These are phyloP conservation scores for Aradophagus sp. DNA, from an alignment of 1,140 invertebrate genomes.

Conservation along the genomic window DNA sequence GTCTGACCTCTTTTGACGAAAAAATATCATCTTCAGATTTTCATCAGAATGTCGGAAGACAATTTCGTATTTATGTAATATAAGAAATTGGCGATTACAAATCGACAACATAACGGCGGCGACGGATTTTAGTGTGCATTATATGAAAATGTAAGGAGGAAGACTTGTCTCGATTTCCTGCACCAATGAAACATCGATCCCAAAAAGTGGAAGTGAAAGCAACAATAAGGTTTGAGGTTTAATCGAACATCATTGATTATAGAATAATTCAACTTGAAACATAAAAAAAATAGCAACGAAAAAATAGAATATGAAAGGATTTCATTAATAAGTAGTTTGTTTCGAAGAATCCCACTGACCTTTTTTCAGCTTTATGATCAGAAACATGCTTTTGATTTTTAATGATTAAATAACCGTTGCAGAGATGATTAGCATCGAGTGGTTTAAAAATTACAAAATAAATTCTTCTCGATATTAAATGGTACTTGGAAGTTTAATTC, in stretches of 20 bases:
- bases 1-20: constrained; percentile 15
- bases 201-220: constrained; percentile 39
- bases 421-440: no score
- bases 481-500: no score
- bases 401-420: no score
- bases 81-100: constrained; percentile 35
- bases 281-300: no score
- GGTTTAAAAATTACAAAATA: no score
- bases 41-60: constrained; percentile 8
- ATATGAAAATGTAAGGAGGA: constrained; percentile 10
- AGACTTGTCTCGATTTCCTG: constrained; percentile 24
- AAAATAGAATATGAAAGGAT: no score
- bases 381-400: no score
- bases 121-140: constrained; percentile 24
- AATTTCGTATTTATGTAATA: constrained; percentile 35
- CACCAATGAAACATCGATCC: constrained; percentile 10
- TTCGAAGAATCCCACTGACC: no score
- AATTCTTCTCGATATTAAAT: no score
- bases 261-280: no score
- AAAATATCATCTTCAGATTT: constrained; percentile 12
- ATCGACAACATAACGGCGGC: constrained; percentile 30
- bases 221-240: constrained; percentile 23
- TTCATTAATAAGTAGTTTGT: no score
- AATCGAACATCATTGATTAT: constrained; percentile 5
- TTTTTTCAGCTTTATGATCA: no score